Conservation (phyloP, 1,140 invertebrate genomes). For the Caenorhabditis brenneri region DNA sequence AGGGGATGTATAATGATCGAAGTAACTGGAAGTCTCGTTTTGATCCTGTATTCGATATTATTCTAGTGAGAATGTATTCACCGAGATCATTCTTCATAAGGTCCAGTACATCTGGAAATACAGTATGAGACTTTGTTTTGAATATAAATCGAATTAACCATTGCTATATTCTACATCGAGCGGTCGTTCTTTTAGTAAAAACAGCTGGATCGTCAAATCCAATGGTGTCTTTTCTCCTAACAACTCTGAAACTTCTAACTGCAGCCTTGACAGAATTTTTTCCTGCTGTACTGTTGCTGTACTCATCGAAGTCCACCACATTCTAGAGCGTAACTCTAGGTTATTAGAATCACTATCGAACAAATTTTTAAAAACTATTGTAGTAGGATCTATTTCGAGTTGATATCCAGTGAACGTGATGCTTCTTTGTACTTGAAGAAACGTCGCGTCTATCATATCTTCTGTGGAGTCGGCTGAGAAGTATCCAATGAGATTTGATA, state of each 20-base stretch:
- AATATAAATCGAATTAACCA: neutral
- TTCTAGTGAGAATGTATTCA: neutral
- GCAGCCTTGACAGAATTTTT: neutral
- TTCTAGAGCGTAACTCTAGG: neutral
- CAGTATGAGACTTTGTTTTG: too few species aligned
- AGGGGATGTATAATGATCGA: neutral
- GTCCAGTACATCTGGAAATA: neutral
- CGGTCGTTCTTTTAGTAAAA: neutral
- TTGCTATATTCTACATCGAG: neutral
- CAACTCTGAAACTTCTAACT: neutral
- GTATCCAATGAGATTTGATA: neutral
- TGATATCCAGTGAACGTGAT: neutral
- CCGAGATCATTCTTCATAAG: neutral
- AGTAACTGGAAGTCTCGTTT: neutral
- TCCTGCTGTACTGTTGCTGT: neutral
- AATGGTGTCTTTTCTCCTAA: neutral
- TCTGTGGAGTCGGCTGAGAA: neutral
- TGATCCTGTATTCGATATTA: neutral
- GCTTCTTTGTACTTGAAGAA: neutral
- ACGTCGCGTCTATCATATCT: neutral
- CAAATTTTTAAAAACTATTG: neutral
- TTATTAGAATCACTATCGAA: neutral
- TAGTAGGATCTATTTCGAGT: neutral
- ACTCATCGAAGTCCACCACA: slow-evolving; percentile 13
- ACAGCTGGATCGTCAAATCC: neutral